Percentiles rank a stretch among this genome's conserved stretches.
Conservation (phyloP, 2,113 vertebrate genomes). For the Ardeotis arabs region DNA sequence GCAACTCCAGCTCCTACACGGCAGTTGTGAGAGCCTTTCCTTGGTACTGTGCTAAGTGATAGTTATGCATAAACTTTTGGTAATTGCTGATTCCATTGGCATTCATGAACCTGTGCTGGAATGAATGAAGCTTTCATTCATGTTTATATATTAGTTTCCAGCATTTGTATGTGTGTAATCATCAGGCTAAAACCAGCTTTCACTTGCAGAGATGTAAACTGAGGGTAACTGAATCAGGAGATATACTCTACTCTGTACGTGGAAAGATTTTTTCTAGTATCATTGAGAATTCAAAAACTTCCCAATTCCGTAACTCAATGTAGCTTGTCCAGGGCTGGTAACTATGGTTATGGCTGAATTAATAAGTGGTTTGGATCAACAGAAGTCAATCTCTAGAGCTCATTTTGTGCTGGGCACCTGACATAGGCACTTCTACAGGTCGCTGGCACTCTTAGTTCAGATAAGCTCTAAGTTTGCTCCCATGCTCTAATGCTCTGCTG, state of each 20-base stretch:
- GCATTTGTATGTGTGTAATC: constrained; percentile 56
- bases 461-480: neutral
- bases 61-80: constrained; percentile 39
- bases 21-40: neutral
- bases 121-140: constrained; percentile 48
- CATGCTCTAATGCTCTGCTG: neutral
- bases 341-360: neutral
- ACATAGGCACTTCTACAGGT: neutral
- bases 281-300: neutral
- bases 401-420: neutral
- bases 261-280: neutral
- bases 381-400: neutral
- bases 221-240: neutral
- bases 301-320: neutral
- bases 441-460: neutral
- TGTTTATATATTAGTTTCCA: constrained; percentile 68
- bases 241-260: neutral
- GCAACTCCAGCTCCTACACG: neutral
- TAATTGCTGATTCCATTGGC: constrained; percentile 42
- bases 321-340: neutral
- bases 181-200: neutral
- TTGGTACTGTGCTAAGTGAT: neutral
- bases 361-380: neutral
- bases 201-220: constrained; percentile 5
- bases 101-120: constrained; percentile 22